Evolutionary conservation across 2,888 invertebrate species (phyloP), one percentile per base, ranked within the genome.

Genomic region (Isoperla grammatica): DNA sequence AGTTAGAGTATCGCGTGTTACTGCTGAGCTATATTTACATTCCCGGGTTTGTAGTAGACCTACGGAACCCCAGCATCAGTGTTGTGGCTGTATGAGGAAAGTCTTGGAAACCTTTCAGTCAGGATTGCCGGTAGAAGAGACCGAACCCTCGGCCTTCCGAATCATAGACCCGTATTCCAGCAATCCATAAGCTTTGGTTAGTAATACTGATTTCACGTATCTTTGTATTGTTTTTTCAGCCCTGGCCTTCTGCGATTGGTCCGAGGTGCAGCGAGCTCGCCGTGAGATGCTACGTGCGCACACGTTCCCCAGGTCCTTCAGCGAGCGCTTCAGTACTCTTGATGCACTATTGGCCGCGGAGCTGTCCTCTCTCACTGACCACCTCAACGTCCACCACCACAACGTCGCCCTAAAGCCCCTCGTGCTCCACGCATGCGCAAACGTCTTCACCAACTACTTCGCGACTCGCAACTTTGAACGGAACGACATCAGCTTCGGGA

Each of bases 161-260:
- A n/a, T n/a, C n/a, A n/a, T n/a, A n/a, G n/a, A n/a, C n/a, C n/a
- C n/a, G n/a, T n/a, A n/a, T n/a, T n/a, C n/a, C n/a, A n/a, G n/a
- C n/a, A n/a, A n/a, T n/a, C n/a, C n/a, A n/a, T n/a, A n/a, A n/a
- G n/a, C n/a, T n/a, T n/a, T n/a, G n/a, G n/a, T n/a, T n/a, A n/a
- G n/a, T n/a, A n/a, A n/a, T n/a, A n/a, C n/a, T n/a, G n/a, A n/a
- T n/a, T n/a, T 20, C 9, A 13, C 12, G n/a, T 50, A 59, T 8
- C 37, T 11, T 11, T 37, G 6, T 6, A 37, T 11, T 37, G 12
- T 11, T 37, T 57, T 72, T 71, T 1, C 70, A 85, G 85, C 85
- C 58, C 72, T 86, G 65, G 85, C 85, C n/a, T 82, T 86, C 67
- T 84, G 84, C 70, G 79, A 85, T 69, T 86, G 84, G 83, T 84